Evolutionary conservation across 2,888 invertebrate genomes (phyloP).

Genomic region (Apoderus coryli): DNA sequence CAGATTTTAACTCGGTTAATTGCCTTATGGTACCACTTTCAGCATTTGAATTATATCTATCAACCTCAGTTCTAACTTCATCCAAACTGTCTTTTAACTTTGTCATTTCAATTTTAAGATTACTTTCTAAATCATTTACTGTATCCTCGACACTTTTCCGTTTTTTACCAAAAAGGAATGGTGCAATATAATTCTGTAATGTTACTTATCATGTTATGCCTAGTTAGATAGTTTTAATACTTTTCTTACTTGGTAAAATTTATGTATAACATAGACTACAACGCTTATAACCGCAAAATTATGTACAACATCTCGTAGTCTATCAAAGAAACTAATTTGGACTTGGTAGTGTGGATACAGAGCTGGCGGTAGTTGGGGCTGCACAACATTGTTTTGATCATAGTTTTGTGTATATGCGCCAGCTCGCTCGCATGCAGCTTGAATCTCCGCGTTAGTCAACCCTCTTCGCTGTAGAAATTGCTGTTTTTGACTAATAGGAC

Average conservation of each 20-base stretch:
- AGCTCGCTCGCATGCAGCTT: slow-evolving; percentile 56
- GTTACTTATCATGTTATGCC: slow-evolving; percentile 5
- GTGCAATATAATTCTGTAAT: slow-evolving; percentile 45
- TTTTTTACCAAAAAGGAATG: slow-evolving; percentile 51
- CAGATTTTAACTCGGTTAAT: slow-evolving; percentile 49
- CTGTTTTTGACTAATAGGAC: slow-evolving; percentile 63
- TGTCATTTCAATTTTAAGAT: slow-evolving; percentile 41
- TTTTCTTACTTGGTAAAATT: slow-evolving; percentile 60
- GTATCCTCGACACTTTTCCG: slow-evolving; percentile 51
- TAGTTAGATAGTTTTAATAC: too few relatives aligned
- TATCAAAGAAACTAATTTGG: slow-evolving; percentile 34
- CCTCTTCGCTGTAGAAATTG: slow-evolving; percentile 66
- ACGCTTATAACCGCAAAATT: slow-evolving; percentile 62
- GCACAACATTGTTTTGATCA: slow-evolving; percentile 13
- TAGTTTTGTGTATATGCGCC: slow-evolving; percentile 30
- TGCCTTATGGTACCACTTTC: slow-evolving; percentile 41
- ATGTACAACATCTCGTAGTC: slow-evolving; percentile 53
- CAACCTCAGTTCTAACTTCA: slow-evolving; percentile 50
- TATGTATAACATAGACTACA: slow-evolving; percentile 62
- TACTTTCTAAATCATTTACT: slow-evolving; percentile 51
- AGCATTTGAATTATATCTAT: slow-evolving; percentile 33
- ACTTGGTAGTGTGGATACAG: slow-evolving; percentile 17
- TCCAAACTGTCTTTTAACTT: slow-evolving; percentile 50
- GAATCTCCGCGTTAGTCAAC: slow-evolving; percentile 58
- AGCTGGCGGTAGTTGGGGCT: not conserved